Evolutionary conservation across 1,140 invertebrate genomes (phyloP), one percentile per base, ranked within the genome.

Genomic region (Neodiprion pinetum): DNA sequence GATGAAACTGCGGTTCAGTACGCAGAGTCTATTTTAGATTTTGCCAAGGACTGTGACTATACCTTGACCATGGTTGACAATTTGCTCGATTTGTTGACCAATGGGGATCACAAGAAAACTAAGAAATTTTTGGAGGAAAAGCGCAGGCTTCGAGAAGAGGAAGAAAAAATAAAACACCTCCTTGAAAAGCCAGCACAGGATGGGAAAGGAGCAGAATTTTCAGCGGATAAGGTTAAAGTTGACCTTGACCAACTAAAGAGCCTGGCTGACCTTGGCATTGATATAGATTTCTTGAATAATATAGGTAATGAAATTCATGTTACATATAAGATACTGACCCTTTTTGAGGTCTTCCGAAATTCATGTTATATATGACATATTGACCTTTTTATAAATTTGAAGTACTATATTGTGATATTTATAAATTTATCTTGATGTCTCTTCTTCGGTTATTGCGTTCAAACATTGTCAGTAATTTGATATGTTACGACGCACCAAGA

Each of bases 1-100:
- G 95, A 96, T 87, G 95, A 97, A 74, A 92, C 92, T n/a, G 94
- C 95, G 47, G 92, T 95, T 1, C 93, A 96, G 76, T 97, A 98
- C 88, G 95, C 96, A 7, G 93, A 96, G 84, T 96, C 95, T 77
- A 93, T 97, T 71, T 85, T 93, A 71, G 93, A 95, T 82, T 97
- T 97, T 90, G 94, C 95, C 1, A 94, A 94, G 86, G 94, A 95
- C 80, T 95, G 93, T 77, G 94, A 95, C 85, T 96, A 95, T 86
- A 93, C 94, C 0, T 90, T 95, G 9, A 92, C 91, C 70, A 93
- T 96, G 90, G 96, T 97, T 1, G 96, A 97, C 82, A 94, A 95
- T 81, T 81, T 97, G 48, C 84, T 97, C 73, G 95, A 97, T 84
- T 91, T 95, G 1, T 86, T 97, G 7, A 97, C 96, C 0, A 91